These are phyloP conservation scores for Exephanes ischioxanthus DNA, from an alignment of 2,888 invertebrate species.

Conservation along the genomic window DNA sequence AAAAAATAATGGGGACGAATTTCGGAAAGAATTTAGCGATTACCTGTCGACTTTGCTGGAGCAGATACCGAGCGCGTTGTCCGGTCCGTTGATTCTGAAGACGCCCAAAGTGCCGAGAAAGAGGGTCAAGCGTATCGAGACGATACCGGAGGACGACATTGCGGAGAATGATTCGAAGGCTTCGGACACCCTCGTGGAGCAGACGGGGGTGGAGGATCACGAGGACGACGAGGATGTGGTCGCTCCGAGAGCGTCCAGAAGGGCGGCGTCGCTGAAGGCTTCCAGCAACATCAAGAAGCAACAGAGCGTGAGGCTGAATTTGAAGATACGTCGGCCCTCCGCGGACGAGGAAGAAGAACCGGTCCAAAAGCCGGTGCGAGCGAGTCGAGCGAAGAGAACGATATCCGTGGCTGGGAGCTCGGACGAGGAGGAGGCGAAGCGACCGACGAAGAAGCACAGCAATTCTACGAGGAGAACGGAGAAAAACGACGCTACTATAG, in stretches of 20 bases:
- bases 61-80: slow-evolving; percentile 73
- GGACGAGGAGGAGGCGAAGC: slow-evolving; percentile 76
- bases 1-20: slow-evolving; percentile 58
- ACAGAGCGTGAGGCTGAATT: slow-evolving; percentile 66
- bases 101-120: slow-evolving; percentile 78
- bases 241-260: slow-evolving; percentile 34
- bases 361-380: slow-evolving; percentile 30
- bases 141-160: slow-evolving; percentile 79
- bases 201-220: slow-evolving; percentile 15
- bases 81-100: slow-evolving; percentile 77
- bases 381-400: slow-evolving; percentile 72
- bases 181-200: background rate
- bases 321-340: slow-evolving; percentile 74
- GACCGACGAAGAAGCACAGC: slow-evolving; percentile 71
- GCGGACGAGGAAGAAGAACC: background rate
- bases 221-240: slow-evolving; percentile 46
- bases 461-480: slow-evolving; percentile 65
- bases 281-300: slow-evolving; percentile 76
- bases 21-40: slow-evolving; percentile 63
- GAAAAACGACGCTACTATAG: background rate
- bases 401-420: slow-evolving; percentile 73
- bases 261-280: slow-evolving; percentile 78
- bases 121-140: slow-evolving; percentile 75
- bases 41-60: slow-evolving; percentile 70
- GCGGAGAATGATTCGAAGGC: slow-evolving; percentile 42